Evolutionary conservation across 2,888 invertebrate genomes (phyloP), one percentile per base, ranked within the genome.

Genomic region (Elmis aenea): DNA sequence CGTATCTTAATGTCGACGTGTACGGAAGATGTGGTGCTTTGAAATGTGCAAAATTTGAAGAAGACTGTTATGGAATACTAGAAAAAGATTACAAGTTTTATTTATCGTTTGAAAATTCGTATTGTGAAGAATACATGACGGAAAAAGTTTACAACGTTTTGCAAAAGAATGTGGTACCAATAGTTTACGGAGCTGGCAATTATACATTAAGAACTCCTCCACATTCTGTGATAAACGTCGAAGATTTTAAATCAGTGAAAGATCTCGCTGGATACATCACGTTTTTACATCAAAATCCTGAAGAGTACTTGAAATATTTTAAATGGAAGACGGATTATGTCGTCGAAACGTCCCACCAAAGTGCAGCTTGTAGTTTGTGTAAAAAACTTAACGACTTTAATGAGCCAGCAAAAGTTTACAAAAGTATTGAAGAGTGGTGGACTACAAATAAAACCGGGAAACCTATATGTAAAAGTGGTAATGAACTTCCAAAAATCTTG

Each of bases 81-180:
- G 72, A 69, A 48, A 67, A 68, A 26, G 68, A 75, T 33, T 85
- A 85, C 59, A 83, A 77, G 56, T 85, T 85, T 58, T 84, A 84
- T 52, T 61, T 85, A 24, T 74, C 76, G 1, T 77, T 85, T 54
- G 85, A 85, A 62, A 84, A 85, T 60, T 81, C 83, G 6, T 67
- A 82, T 40, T 78, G 83, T 48, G 58, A 70, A 33, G 79, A 80
- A 57, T 80, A 80, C 58, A 76, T 79, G 27, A 78, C 79, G 2
- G 79, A 80, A 57, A 72, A 76, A 51, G 74, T 84, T 45, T 74
- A 77, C 57, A 66, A 69, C 47, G 69, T 68, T 1, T 67, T 71
- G 46, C 69, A 76, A 35, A 74, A 77, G 61, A 71, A 77, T 55
- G 71, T 79, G 5, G 68, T 83, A 2, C 83, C 83, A 0, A 72